Evolutionary conservation across 1,140 invertebrate species (phyloP).

Genomic region (Drosophila punjabiensis): DNA sequence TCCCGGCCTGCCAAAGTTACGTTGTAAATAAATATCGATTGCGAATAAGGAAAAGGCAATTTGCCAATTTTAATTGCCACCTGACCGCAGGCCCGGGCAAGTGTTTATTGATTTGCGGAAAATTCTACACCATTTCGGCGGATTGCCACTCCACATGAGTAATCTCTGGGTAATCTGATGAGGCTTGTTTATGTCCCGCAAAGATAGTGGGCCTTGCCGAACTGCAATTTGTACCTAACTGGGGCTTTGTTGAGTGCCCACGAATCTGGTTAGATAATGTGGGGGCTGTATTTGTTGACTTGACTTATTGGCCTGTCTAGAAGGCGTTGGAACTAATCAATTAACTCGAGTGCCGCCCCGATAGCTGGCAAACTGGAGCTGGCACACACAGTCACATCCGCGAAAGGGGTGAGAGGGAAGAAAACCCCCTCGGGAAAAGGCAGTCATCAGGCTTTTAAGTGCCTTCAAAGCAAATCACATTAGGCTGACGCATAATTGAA

Average conservation of each 20-base stretch:
- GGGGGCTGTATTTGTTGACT: too few relatives aligned
- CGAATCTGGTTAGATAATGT: slow-evolving; percentile 48
- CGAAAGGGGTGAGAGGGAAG: not conserved
- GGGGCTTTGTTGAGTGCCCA: slow-evolving; percentile 31
- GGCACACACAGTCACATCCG: slow-evolving; percentile 10
- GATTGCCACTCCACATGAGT: slow-evolving; percentile 31
- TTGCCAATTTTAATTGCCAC: slow-evolving; percentile 19
- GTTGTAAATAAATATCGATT: slow-evolving; percentile 43
- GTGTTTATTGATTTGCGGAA: slow-evolving; percentile 44
- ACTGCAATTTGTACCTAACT: slow-evolving; percentile 34
- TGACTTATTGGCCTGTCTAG: slow-evolving; percentile 56
- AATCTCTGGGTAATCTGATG: slow-evolving; percentile 23
- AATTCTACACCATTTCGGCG: slow-evolving; percentile 21
- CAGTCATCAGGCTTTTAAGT: slow-evolving; percentile 24
- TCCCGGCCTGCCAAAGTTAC: not conserved
- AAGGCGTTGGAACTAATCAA: slow-evolving; percentile 68
- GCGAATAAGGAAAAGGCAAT: slow-evolving; percentile 26
- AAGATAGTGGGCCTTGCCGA: slow-evolving; percentile 38
- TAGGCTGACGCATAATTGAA: slow-evolving; percentile 64
- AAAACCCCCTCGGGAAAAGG: not conserved
- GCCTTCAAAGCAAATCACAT: slow-evolving; percentile 75
- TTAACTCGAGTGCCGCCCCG: slow-evolving; percentile 66
- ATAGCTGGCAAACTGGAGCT: slow-evolving; percentile 39
- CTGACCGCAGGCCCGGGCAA: not conserved
- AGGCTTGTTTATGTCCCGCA: slow-evolving; percentile 35